Conservation (phyloP, 2,113 vertebrate genomes). For the Accipiter cooperii region DNA sequence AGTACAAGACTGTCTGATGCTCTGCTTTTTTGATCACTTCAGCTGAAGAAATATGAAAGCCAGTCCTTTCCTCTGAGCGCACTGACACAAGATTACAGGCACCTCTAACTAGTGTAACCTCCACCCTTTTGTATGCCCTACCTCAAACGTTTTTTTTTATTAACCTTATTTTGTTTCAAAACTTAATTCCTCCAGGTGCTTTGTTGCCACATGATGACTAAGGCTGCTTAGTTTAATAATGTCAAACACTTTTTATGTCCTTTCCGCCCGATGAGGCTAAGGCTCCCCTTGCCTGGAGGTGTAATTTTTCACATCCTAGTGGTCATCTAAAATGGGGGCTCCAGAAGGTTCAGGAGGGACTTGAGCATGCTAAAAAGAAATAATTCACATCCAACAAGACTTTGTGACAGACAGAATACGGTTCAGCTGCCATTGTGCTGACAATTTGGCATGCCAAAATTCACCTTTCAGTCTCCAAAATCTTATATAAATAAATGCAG, state of each 20-base stretch:
- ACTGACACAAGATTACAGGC: not conserved
- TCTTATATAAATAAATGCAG: not conserved
- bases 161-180: slow-evolving; percentile 8
- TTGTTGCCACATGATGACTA: not conserved
- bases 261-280: not conserved
- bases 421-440: not conserved
- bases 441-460: not conserved
- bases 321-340: not conserved
- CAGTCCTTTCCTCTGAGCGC: not conserved
- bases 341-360: not conserved
- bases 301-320: not conserved
- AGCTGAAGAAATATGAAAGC: not conserved
- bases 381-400: not conserved
- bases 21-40: not conserved
- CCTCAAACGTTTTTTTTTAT: not conserved
- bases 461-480: not conserved
- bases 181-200: not conserved
- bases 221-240: not conserved
- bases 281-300: not conserved
- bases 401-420: not conserved
- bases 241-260: not conserved
- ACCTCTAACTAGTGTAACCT: not conserved
- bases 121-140: not conserved
- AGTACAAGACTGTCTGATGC: not conserved
- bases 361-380: not conserved